Evolutionary conservation across 2,888 invertebrate genomes (phyloP), one percentile per base, ranked within the genome.

Genomic region (Rosalia funebris): DNA sequence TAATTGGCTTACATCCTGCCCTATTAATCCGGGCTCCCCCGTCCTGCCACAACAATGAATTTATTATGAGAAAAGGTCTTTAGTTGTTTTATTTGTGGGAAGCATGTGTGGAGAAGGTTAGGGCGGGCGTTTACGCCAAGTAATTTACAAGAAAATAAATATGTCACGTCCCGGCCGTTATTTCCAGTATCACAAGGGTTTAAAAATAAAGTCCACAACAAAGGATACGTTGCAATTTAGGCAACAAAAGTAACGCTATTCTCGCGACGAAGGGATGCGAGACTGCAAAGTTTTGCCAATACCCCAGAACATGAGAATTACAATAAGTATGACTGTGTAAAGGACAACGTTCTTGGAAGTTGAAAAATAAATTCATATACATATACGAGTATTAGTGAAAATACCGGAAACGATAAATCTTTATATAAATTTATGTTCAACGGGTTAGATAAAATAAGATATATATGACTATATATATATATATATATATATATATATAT

Each of bases 101-200:
- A 44, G 20, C 20, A 11, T 20, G 20, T 25, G 20, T 11, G 19
- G 19, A 11, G 20, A 11, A 36, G 19, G 48, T 36, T 11, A 11
- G 4, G 7, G 12, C 11, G 11, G 11, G 34, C 20, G 37, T 19
- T 7, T 32, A 34, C 48, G 14, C 7, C 2, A 19, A 37, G 37
- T 48, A 48, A 48, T 48, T 37, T 48, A 48, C 37, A 14, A 19
- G 5, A 12, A 12, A 20, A 48, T 37, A 48, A 48, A 48, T 20
- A 50, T 25, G 50, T 50, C 50, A 50, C 31, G 39, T 50, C n/a
- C 20, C 15, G 14, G 39, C 31, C 50, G 39, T 48, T 48, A 48
- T 36, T 36, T 36, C 36, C 17, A 12, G n/a, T 48, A 36, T 48
- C 37, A 37, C 25, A 41, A 31, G 39, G 14, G 39, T 19, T 50